These are phyloP conservation scores for Lasioglossum leucozonium DNA, from an alignment of 2,888 invertebrate genomes.

Conservation along the genomic window DNA sequence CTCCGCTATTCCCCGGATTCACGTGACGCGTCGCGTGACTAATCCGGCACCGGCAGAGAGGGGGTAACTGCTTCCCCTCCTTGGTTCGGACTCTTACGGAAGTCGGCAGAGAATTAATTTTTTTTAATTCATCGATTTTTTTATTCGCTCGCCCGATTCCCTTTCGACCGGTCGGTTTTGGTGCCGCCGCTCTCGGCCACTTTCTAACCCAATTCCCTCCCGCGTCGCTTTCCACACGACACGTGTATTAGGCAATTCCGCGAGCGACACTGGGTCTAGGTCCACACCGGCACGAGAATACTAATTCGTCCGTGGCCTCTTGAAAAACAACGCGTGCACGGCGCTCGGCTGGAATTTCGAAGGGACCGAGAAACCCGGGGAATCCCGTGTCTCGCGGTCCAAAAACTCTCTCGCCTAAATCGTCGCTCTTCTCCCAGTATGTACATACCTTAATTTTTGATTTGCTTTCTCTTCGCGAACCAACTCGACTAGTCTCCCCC, in stretches of 20 bases:
- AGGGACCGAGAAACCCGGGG: background rate
- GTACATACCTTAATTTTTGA: too few species aligned
- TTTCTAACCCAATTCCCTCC: constrained; percentile 78
- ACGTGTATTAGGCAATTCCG: constrained; percentile 73
- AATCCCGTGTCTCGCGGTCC: background rate
- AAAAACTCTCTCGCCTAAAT: too few species aligned
- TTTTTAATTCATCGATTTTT: too few species aligned
- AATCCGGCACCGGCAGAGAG: too few species aligned
- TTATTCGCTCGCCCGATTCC: constrained; percentile 10
- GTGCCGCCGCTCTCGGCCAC: constrained; percentile 46
- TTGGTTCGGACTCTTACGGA: too few species aligned
- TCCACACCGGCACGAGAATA: constrained; percentile 71
- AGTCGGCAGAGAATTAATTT: too few species aligned
- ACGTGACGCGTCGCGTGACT: too few species aligned
- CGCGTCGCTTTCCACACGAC: constrained; percentile 51
- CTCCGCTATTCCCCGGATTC: too few species aligned
- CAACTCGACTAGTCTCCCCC: too few species aligned
- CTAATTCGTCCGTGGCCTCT: constrained; percentile 58
- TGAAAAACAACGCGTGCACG: constrained; percentile 36
- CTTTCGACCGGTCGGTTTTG: constrained; percentile 14
- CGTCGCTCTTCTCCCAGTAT: too few species aligned
- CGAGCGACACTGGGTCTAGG: constrained; percentile 76
- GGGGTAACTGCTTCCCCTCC: too few species aligned
- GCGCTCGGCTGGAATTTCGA: constrained; percentile 8
- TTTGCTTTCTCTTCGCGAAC: too few species aligned